Evolutionary conservation across 1,140 invertebrate species (phyloP).

Genomic region (Megalonaias nervosa): DNA sequence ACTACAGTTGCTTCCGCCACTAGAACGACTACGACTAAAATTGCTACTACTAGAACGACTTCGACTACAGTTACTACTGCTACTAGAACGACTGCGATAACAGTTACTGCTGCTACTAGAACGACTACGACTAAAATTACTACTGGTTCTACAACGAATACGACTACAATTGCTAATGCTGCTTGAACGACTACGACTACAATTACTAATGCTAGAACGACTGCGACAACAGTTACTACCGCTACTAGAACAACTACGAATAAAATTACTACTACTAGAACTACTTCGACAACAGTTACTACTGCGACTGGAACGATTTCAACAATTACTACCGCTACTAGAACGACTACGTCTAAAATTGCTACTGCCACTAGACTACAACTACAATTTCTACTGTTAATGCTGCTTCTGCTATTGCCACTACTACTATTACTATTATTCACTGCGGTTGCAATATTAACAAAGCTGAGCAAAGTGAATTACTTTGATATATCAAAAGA

Average conservation of each 20-base stretch:
- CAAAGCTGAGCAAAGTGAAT: too few relatives aligned
- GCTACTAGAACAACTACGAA: too few relatives aligned
- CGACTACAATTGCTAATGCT: slow-evolving; percentile 25
- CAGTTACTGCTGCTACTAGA: slow-evolving; percentile 19
- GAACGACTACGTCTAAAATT: too few relatives aligned
- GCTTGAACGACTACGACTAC: slow-evolving; percentile 6
- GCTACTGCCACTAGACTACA: too few relatives aligned
- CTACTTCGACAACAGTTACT: slow-evolving; percentile 8
- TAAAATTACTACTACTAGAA: slow-evolving; percentile 2
- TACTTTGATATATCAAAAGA: too few relatives aligned
- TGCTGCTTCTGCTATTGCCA: too few relatives aligned
- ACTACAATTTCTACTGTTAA: too few relatives aligned
- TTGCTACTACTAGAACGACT: slow-evolving; percentile 27
- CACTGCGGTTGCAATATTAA: too few relatives aligned
- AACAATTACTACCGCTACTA: too few relatives aligned
- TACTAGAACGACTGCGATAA: slow-evolving; percentile 20
- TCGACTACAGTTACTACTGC: slow-evolving; percentile 9
- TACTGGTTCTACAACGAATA: slow-evolving; percentile 1
- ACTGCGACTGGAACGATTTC: too few relatives aligned
- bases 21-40: slow-evolving; percentile 24
- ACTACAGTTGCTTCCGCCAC: slow-evolving; percentile 27
- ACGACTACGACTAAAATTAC: too few relatives aligned
- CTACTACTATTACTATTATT: slow-evolving; percentile 1
- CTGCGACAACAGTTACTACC: slow-evolving; percentile 17
- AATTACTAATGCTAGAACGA: slow-evolving; percentile 9